phyloP scores from a whole-genome alignment of 2,113 vertebrate genomes.

The Heterocephalus glaber region DNA sequence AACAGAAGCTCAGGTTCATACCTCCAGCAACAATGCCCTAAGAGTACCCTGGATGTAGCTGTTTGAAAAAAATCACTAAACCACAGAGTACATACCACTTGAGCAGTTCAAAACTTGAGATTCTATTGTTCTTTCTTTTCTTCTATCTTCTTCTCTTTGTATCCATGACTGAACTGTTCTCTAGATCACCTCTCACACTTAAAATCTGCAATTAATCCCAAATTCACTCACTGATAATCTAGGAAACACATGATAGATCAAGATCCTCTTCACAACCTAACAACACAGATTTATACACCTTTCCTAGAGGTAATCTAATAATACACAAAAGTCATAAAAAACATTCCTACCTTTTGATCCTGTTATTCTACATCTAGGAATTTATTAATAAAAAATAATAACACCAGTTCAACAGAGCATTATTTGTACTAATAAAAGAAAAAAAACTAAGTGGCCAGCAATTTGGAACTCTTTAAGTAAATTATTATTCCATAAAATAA shows the following conservation, averaged over 20 bases:
- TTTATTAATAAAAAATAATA: neutral
- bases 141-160: neutral
- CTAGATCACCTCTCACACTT: neutral
- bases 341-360: neutral
- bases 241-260: neutral
- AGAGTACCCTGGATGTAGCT: neutral
- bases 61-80: neutral
- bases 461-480: neutral
- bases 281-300: neutral
- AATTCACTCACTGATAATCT: neutral
- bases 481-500: neutral
- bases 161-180: neutral
- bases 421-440: conserved; percentile 5
- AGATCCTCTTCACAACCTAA: neutral
- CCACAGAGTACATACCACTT: neutral
- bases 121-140: neutral
- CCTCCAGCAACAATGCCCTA: neutral
- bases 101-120: neutral
- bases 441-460: neutral
- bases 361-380: neutral
- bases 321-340: neutral
- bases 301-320: neutral
- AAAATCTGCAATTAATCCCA: neutral
- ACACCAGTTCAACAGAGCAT: neutral
- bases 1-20: neutral